Percentiles rank a stretch among this genome's conserved stretches.
phyloP scores from a whole-genome alignment of 2,888 invertebrate genomes.

The Noctua janthina region DNA sequence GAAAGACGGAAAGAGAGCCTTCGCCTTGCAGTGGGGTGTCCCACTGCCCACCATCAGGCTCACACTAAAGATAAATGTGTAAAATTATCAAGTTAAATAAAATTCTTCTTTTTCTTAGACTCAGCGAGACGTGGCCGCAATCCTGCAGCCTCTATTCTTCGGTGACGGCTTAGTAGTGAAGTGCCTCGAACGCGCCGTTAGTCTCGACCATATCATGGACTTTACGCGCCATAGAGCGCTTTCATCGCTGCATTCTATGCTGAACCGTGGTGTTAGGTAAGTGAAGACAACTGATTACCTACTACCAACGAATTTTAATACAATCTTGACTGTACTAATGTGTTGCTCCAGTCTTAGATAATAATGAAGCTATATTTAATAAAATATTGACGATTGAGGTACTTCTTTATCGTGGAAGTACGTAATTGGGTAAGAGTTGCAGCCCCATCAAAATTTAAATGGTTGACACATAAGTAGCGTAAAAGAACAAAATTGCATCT shows the following conservation, averaged over 20 bases:
- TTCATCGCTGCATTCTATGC: conserved; percentile 98
- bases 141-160: conserved; percentile 96
- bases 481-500: background rate
- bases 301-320: background rate
- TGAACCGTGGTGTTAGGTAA: conserved; percentile 97
- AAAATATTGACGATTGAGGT: background rate
- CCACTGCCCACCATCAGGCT: background rate
- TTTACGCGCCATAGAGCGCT: conserved; percentile 99
- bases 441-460: background rate
- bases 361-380: background rate
- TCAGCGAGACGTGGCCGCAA: conserved; percentile 96
- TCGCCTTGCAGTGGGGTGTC: background rate
- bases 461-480: too few relatives aligned
- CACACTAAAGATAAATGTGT: too few relatives aligned
- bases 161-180: conserved; percentile 98
- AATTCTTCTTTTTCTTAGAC: conserved; percentile 86
- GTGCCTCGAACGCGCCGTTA: conserved; percentile 97
- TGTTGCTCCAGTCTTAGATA: background rate
- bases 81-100: too few relatives aligned
- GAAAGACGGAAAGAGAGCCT: background rate
- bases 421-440: background rate
- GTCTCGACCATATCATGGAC: conserved; percentile 99
- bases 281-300: background rate
- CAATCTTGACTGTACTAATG: background rate
- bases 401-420: too few relatives aligned